Percentiles rank a stretch among this genome's conserved stretches.
Conservation (phyloP, 1,140 invertebrate genomes). For the Trichoplusia ni region DNA sequence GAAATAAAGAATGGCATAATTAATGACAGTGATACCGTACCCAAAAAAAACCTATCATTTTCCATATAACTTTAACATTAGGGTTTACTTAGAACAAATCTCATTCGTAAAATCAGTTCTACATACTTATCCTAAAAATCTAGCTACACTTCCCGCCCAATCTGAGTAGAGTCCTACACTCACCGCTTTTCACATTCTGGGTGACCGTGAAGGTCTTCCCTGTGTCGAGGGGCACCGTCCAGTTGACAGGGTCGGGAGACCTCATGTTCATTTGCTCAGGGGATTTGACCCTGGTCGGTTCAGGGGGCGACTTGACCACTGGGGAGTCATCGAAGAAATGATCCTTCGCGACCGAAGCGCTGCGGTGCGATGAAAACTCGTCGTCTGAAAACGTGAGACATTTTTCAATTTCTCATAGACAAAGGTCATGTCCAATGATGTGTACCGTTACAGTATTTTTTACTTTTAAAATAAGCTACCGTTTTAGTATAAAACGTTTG, state of each 20-base stretch:
- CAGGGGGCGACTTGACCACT: conserved; percentile 93
- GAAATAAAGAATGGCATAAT: too few relatives aligned
- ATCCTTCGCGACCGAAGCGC: conserved; percentile 78
- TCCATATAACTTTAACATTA: too few relatives aligned
- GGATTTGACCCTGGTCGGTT: conserved; percentile 95
- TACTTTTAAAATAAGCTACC: too few relatives aligned
- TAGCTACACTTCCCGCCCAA: conserved; percentile 63
- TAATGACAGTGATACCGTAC: too few relatives aligned
- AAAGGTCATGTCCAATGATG: neutral
- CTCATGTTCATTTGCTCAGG: conserved; percentile 95
- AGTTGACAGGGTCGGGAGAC: conserved; percentile 95
- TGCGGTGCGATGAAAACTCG: conserved; percentile 73
- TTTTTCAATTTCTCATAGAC: neutral
- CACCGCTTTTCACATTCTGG: conserved; percentile 94
- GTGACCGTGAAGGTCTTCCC: conserved; percentile 96
- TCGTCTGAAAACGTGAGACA: conserved; percentile 62
- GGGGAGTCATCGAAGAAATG: conserved; percentile 80
- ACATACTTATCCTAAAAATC: conserved; percentile 49
- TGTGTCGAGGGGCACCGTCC: conserved; percentile 96
- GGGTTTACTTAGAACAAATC: too few relatives aligned
- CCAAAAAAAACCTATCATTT: neutral
- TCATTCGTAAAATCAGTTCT: conserved; percentile 45
- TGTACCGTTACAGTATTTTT: conserved; percentile 21
- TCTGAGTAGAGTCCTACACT: conserved; percentile 64
- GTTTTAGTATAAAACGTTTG: too few relatives aligned